A percentile compares a stretch with the other conserved stretches of the same genome.
Evolutionary conservation across 2,113 vertebrate genomes (phyloP).

Genomic region (Blennius ocellaris): DNA sequence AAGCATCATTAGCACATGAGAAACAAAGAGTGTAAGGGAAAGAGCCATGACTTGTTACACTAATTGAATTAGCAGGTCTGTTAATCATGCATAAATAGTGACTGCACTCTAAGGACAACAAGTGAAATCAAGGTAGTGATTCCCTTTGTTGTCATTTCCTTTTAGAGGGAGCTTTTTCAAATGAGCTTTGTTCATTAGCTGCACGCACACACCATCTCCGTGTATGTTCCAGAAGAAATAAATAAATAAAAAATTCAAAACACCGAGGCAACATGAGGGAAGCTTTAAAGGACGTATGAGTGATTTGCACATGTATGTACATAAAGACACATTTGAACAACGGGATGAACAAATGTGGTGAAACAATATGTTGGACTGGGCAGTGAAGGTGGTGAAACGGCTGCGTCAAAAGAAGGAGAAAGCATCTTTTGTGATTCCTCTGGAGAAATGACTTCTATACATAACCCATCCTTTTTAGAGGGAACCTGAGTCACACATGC

Average conservation of each 20-base stretch:
- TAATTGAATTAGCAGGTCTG: conserved; percentile 80
- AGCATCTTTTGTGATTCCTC: too few relatives aligned
- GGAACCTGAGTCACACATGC: too few relatives aligned
- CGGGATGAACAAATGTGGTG: too few relatives aligned
- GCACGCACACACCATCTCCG: not conserved
- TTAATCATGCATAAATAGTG: conserved; percentile 81
- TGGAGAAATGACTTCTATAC: too few relatives aligned
- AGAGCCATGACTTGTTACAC: conserved; percentile 66
- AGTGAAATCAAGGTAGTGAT: conserved; percentile 62
- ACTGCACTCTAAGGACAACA: conserved; percentile 69
- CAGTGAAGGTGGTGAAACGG: too few relatives aligned
- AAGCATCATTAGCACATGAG: conserved; percentile 76
- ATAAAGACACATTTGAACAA: too few relatives aligned
- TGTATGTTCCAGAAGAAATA: too few relatives aligned
- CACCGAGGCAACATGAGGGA: not conserved
- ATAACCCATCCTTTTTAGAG: too few relatives aligned
- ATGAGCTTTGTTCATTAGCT: conserved; percentile 3
- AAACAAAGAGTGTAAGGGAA: conserved; percentile 66
- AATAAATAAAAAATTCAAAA: not conserved
- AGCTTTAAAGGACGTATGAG: too few relatives aligned
- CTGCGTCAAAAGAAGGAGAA: too few relatives aligned
- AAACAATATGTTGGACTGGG: too few relatives aligned
- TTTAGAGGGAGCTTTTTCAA: conserved; percentile 65
- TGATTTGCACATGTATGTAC: too few relatives aligned
- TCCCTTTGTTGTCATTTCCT: conserved; percentile 73